phyloP scores from a whole-genome alignment of 2,797 vertebrate species.

The Danionella dracula region DNA sequence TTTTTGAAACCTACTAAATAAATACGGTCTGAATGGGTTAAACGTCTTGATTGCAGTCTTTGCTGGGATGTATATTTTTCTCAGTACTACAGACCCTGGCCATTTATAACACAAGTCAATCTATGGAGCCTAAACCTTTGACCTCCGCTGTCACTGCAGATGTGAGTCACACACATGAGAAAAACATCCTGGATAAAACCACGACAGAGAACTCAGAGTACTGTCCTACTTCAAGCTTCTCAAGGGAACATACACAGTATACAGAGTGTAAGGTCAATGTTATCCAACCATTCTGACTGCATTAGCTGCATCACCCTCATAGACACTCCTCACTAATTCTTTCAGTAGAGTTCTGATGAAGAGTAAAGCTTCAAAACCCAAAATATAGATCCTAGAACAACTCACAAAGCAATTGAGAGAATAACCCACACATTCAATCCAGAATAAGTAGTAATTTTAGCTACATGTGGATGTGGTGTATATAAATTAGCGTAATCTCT shows the following conservation, averaged over 20 bases:
- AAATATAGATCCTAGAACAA: conserved; percentile 11
- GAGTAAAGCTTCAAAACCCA: conserved; percentile 10
- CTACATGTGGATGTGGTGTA: no score
- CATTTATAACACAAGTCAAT: neutral
- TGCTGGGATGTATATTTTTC: neutral
- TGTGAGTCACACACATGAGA: conserved; percentile 9
- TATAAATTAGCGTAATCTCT: no score
- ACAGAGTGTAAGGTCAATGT: neutral
- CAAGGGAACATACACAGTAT: neutral
- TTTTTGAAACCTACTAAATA: no score
- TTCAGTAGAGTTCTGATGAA: neutral
- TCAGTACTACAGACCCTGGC: neutral
- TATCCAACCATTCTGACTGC: neutral
- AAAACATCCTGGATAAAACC: neutral
- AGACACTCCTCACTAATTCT: conserved; percentile 16
- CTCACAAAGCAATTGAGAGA: neutral
- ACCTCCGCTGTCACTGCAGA: neutral
- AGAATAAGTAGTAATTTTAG: neutral
- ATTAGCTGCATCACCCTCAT: conserved; percentile 6
- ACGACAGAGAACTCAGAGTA: neutral
- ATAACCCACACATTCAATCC: neutral
- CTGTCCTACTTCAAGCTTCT: neutral
- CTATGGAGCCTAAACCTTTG: neutral
- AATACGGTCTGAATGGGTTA: no score
- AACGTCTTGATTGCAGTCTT: neutral